Base-by-base conservation (phyloP, 2,888 invertebrate species). In the Cyclophora punctaria region DNA sequence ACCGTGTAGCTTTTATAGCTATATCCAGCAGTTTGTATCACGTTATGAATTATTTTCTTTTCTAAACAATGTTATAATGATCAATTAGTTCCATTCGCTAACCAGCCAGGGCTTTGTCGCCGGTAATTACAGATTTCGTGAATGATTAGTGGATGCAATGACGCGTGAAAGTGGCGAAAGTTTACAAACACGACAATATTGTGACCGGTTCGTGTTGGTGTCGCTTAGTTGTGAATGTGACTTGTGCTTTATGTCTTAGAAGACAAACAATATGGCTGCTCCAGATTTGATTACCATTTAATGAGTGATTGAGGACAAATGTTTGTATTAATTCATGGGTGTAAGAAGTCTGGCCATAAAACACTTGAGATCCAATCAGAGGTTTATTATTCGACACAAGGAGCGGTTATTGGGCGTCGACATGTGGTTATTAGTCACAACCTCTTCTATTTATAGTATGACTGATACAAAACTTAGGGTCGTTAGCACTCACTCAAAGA, bases 161-260 rank as follows among this genome's bases (percentile, higher is more conserved):
- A 77, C 61, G 73, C 75, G 80, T 77, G 85, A 82, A 81, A 84
- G 80, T 69, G 78, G 85, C 71, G 86, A 86, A 85, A 86, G 85
- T 81, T 80, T 75, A 35, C 44, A 34, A 34, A 44, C 33, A 44
- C 44, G 20, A 44, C 44, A 33, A 37, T 44, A 33, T 44, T 44
- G 33, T 5, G 34, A 34, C 37, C 5, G 48, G 35, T 46, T 44
- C 44, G 48, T 66, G 68, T 60, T 71, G 66, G 73, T 71, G 72
- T 71, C 66, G 73, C 70, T 71, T 73, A 70, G 70, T 71, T 56
- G 20, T 20, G 20, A 20, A 20, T 20, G 20, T 20, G 20, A 20
- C 20, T 20, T 20, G 64, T 69, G 67, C 49, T 57, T 59, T 67
- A 68, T 65, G 34, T n/a, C 33, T 3, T 44, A 20, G 7, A 4